Conservation (phyloP, 2,797 vertebrate species). For the Pagetopsis macropterus region DNA sequence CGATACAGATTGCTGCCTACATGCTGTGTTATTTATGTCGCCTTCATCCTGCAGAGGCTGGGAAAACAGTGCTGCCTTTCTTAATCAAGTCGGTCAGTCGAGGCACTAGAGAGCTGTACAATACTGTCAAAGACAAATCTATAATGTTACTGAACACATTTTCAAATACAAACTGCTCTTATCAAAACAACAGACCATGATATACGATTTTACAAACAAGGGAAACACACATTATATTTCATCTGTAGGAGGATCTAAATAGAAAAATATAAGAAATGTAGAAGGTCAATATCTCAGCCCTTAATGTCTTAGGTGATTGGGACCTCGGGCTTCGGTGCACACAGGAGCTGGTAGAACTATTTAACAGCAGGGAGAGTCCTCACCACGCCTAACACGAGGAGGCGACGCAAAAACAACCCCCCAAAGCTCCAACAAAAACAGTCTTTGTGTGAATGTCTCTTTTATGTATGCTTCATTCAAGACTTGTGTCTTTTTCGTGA, state of each 20-base stretch:
- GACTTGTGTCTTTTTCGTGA: conserved; percentile 15
- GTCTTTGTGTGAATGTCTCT: conserved; percentile 40
- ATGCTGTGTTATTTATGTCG: conserved; percentile 20
- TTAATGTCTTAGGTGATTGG: conserved; percentile 2
- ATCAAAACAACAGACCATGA: conserved; percentile 41
- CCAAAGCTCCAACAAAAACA: conserved; percentile 38
- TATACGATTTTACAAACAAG: conserved; percentile 19
- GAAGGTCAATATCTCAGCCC: conserved; percentile 30
- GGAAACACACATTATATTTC: conserved; percentile 10
- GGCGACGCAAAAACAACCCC: conserved; percentile 58
- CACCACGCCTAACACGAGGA: conserved; percentile 40
- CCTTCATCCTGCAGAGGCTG: conserved; percentile 7
- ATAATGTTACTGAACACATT: conserved; percentile 38
- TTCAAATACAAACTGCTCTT: conserved; percentile 31
- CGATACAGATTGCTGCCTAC: conserved; percentile 1
- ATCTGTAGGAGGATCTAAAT: conserved; percentile 31
- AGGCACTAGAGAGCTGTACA: conserved; percentile 19
- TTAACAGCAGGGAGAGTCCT: conserved; percentile 51
- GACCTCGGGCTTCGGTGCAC: conserved; percentile 13
- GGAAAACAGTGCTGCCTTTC: conserved; percentile 21
- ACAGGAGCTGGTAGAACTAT: conserved; percentile 30
- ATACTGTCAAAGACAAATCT: conserved; percentile 36
- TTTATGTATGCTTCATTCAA: conserved; percentile 18
- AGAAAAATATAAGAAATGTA: conserved; percentile 46
- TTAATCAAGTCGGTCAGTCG: conserved; percentile 47